Percentiles rank a stretch among this genome's conserved stretches.
phyloP scores from a whole-genome alignment of 2,797 vertebrate species.

The Enteromius paludinosus region DNA sequence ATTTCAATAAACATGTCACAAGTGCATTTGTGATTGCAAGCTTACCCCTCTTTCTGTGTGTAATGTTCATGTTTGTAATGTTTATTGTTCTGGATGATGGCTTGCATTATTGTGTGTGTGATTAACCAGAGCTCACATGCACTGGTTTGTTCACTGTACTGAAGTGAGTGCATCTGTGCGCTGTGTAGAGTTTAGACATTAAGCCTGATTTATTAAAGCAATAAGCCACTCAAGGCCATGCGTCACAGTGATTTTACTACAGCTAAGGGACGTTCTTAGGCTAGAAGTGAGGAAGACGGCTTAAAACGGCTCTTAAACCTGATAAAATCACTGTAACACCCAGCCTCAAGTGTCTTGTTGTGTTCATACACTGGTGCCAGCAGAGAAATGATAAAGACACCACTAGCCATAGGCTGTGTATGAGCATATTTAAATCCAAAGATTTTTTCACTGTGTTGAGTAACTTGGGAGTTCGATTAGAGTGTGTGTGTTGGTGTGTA shows the following conservation, averaged over 20 bases:
- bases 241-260: background rate
- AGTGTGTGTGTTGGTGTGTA: conserved; percentile 18
- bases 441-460: background rate
- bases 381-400: background rate
- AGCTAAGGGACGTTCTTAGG: background rate
- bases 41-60: conserved; percentile 20
- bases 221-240: conserved; percentile 8
- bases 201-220: conserved; percentile 31
- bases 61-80: conserved; percentile 30
- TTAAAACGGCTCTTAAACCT: conserved; percentile 16
- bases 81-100: conserved; percentile 3
- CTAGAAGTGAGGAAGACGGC: conserved; percentile 4
- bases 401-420: background rate
- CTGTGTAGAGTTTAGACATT: conserved; percentile 3
- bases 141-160: conserved; percentile 7
- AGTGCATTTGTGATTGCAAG: background rate
- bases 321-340: background rate
- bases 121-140: background rate
- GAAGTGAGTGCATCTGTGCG: background rate
- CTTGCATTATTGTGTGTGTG: conserved; percentile 3
- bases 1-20: background rate
- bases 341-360: background rate
- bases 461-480: background rate
- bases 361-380: background rate
- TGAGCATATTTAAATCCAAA: conserved; percentile 25